phyloP scores from a whole-genome alignment of 2,888 invertebrate genomes.

The Mimachlamys varia region DNA sequence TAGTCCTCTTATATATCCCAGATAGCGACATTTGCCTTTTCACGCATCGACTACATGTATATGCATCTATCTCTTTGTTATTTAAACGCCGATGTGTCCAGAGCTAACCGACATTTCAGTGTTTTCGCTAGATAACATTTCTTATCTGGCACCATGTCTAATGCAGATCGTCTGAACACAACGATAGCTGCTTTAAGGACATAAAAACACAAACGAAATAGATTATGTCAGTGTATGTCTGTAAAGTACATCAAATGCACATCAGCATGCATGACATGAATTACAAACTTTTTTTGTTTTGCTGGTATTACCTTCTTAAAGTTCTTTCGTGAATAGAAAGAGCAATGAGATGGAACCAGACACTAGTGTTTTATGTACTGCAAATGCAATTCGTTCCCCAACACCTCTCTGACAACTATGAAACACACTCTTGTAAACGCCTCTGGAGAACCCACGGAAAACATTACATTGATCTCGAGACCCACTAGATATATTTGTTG shows the following conservation, averaged over 20 bases:
- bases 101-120: no score
- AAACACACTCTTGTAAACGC: not conserved
- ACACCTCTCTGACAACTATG: slow-evolving; percentile 6
- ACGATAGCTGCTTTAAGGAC: no score
- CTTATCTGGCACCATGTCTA: no score
- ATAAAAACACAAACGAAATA: no score
- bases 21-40: no score
- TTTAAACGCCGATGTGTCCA: no score
- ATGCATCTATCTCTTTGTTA: no score
- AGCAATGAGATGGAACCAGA: not conserved
- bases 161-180: no score
- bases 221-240: not conserved
- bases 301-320: not conserved
- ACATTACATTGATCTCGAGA: not conserved
- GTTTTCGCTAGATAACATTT: no score
- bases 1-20: no score
- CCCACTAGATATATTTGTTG: not conserved
- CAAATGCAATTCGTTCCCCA: not conserved
- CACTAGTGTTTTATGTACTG: not conserved
- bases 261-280: not conserved
- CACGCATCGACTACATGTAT: no score
- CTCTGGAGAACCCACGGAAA: not conserved
- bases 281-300: not conserved
- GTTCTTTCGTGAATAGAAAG: not conserved
- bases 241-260: not conserved